A percentile compares a stretch with the other conserved stretches of the same genome.
phyloP scores from a whole-genome alignment of 2,888 invertebrate species.

The Metellina segmentata region DNA sequence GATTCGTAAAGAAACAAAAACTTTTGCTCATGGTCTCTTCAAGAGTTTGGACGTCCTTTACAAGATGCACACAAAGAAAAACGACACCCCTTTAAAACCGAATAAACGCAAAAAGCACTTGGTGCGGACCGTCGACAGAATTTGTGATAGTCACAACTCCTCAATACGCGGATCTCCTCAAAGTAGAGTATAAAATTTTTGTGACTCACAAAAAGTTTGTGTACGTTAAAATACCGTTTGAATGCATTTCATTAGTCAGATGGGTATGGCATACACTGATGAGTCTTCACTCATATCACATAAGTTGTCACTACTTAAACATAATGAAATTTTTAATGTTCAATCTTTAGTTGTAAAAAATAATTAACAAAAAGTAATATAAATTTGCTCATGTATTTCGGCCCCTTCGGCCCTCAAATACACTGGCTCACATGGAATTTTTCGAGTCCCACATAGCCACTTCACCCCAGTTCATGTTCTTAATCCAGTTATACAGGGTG shows the following conservation, averaged over 20 bases:
- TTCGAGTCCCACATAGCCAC: no score
- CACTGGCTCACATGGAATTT: no score
- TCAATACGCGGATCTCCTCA: background rate
- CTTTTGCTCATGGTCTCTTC: background rate
- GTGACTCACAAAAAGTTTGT: background rate
- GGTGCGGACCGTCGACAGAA: background rate
- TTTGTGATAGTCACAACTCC: background rate
- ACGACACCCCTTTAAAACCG: background rate
- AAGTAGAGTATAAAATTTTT: background rate
- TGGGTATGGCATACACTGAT: background rate
- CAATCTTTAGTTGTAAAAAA: no score
- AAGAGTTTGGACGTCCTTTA: background rate
- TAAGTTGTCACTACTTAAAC: background rate
- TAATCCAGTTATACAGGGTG: no score
- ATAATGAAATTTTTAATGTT: background rate
- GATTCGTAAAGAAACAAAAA: background rate
- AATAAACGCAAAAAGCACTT: background rate
- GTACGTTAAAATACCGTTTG: no score
- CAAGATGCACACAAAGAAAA: background rate
- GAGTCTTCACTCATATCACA: background rate
- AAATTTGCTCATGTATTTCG: no score
- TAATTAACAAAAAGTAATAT: no score
- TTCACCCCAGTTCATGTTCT: no score
- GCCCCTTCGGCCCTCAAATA: no score
- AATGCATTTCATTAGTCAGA: no score